Percentiles rank a stretch among this genome's conserved stretches.
Conservation (phyloP, 2,888 invertebrate species). For the Tipula confusa region DNA sequence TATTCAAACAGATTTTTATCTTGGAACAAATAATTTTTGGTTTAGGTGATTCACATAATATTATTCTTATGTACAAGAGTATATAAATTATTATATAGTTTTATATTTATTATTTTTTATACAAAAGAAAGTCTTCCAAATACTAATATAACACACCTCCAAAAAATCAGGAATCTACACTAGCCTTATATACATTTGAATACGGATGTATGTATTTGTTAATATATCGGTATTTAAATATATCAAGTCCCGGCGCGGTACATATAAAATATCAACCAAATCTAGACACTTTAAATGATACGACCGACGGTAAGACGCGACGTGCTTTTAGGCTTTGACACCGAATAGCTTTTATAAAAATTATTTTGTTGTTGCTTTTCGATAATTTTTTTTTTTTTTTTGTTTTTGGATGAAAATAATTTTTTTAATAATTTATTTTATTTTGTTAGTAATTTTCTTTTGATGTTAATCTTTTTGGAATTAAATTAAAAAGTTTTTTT, state of each 20-base stretch:
- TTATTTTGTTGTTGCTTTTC: background rate
- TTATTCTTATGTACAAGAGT: background rate
- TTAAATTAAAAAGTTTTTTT: background rate
- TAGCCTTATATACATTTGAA: too few relatives aligned
- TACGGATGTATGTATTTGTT: background rate
- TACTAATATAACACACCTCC: background rate
- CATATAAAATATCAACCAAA: background rate
- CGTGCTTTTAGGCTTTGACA: slow-evolving; percentile 50
- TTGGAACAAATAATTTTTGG: background rate
- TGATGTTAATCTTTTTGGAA: slow-evolving; percentile 17
- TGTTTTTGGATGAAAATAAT: background rate
- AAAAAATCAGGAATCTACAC: background rate
- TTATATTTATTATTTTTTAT: background rate
- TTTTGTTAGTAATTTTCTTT: slow-evolving; percentile 15
- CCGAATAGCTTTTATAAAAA: slow-evolving; percentile 46
- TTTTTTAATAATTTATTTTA: slow-evolving; percentile 6
- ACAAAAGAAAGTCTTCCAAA: background rate
- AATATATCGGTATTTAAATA: background rate
- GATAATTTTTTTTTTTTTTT: slow-evolving; percentile 34
- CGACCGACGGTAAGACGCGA: slow-evolving; percentile 35
- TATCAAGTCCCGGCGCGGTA: background rate
- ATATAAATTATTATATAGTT: background rate
- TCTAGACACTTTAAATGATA: slow-evolving; percentile 25
- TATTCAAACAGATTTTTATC: background rate
- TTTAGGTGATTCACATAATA: slow-evolving; percentile 3